Conservation (phyloP, 2,888 invertebrate species). For the Dicyrtomina minuta region DNA sequence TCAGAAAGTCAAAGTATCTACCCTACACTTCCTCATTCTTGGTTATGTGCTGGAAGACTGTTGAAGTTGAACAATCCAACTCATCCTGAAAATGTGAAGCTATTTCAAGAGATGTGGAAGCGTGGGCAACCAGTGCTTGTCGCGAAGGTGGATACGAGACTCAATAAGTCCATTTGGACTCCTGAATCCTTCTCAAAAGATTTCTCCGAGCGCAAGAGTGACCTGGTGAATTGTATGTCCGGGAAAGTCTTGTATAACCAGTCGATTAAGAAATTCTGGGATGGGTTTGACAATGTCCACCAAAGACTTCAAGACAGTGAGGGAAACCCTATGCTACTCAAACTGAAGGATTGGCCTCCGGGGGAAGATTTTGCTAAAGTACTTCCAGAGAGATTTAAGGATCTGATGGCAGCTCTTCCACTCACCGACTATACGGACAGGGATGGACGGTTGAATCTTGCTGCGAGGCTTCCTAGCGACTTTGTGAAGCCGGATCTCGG, state of each 20-base stretch:
- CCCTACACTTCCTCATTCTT: slow-evolving; percentile 86
- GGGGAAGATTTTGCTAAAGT: slow-evolving; percentile 91
- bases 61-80: slow-evolving; percentile 78
- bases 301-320: slow-evolving; percentile 78
- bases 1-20: slow-evolving; percentile 66
- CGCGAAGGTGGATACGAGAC: slow-evolving; percentile 76
- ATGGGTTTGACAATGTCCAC: slow-evolving; percentile 85
- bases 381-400: slow-evolving; percentile 72
- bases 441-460: slow-evolving; percentile 82
- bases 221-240: slow-evolving; percentile 89
- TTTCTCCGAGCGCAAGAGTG: slow-evolving; percentile 88
- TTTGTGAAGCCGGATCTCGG: slow-evolving; percentile 94
- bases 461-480: slow-evolving; percentile 84
- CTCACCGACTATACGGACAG: slow-evolving; percentile 88
- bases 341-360: slow-evolving; percentile 97
- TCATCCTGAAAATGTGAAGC: slow-evolving; percentile 69
- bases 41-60: slow-evolving; percentile 90
- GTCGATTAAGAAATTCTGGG: slow-evolving; percentile 92
- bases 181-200: slow-evolving; percentile 87
- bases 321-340: slow-evolving; percentile 83
- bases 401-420: slow-evolving; percentile 86
- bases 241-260: slow-evolving; percentile 86
- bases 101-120: slow-evolving; percentile 82
- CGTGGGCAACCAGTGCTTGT: slow-evolving; percentile 91
- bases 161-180: slow-evolving; percentile 81